These are phyloP conservation scores for Melanchra persicariae DNA, from an alignment of 2,888 invertebrate species.

Conservation along the genomic window DNA sequence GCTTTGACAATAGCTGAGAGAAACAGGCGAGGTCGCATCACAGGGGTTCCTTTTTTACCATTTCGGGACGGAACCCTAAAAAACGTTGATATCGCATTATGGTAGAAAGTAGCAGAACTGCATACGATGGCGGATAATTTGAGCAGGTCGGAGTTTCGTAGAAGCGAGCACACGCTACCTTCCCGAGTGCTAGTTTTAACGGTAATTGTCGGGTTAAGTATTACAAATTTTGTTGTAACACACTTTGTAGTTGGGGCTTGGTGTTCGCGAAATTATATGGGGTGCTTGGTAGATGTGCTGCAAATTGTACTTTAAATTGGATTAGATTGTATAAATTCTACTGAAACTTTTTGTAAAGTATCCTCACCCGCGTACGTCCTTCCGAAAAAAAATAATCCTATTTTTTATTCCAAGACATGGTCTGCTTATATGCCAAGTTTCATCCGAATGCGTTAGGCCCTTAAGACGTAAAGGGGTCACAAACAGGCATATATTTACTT, in stretches of 20 bases:
- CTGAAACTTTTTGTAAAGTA: background rate
- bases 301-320: slow-evolving; percentile 28
- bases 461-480: background rate
- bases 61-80: background rate
- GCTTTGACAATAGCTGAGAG: background rate
- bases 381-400: too few species aligned
- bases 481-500: too few species aligned
- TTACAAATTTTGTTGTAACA: slow-evolving; percentile 56
- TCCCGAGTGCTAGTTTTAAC: slow-evolving; percentile 53
- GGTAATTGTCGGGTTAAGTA: slow-evolving; percentile 55
- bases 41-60: background rate
- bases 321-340: slow-evolving; percentile 6
- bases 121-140: slow-evolving; percentile 56
- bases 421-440: too few species aligned
- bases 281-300: slow-evolving; percentile 17
- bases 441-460: too few species aligned
- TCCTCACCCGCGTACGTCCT: too few species aligned
- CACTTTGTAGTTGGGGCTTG: slow-evolving; percentile 29
- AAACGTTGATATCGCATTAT: slow-evolving; percentile 31
- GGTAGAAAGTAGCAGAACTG: slow-evolving; percentile 49
- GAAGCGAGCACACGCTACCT: slow-evolving; percentile 55
- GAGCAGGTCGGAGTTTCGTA: slow-evolving; percentile 41
- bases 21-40: background rate
- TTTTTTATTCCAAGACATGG: too few species aligned
- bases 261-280: slow-evolving; percentile 30